Conservation (phyloP, 2,888 invertebrate species). For the Sarcophaga caerulescens region DNA sequence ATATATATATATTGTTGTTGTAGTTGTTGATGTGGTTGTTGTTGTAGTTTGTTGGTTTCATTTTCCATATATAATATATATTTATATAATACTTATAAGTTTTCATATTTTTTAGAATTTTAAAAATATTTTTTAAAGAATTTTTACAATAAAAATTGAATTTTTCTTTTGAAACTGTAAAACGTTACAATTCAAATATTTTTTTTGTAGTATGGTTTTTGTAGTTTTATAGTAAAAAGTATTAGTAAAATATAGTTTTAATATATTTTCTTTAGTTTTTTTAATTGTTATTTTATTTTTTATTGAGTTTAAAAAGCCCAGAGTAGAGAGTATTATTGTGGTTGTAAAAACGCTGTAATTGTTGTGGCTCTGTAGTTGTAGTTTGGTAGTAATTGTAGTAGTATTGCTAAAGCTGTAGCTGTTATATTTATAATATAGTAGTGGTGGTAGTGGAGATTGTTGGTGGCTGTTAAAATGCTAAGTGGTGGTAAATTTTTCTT, state of each 20-base stretch:
- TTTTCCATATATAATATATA: conserved; percentile 36
- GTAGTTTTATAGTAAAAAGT: not conserved
- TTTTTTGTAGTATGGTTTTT: not conserved
- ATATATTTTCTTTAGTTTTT: not conserved
- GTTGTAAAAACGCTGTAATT: conserved; percentile 2
- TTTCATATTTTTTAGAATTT: conserved; percentile 4
- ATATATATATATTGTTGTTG: conserved; percentile 54
- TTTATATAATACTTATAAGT: conserved; percentile 6
- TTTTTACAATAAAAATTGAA: not conserved
- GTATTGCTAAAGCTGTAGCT: not conserved
- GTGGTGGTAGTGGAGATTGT: too few species aligned
- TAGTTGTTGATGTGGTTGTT: conserved; percentile 67
- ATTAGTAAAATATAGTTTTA: not conserved
- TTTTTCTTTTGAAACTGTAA: conserved; percentile 12
- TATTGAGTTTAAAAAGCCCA: not conserved
- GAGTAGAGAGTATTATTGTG: not conserved
- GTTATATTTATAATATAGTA: conserved; percentile 9
- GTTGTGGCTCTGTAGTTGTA: conserved; percentile 10
- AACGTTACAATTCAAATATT: not conserved
- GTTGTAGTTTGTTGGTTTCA: conserved; percentile 62
- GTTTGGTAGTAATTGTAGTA: conserved; percentile 3
- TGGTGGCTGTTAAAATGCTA: not conserved
- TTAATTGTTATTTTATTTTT: not conserved
- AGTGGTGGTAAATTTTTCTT: not conserved
- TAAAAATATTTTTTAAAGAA: conserved; percentile 31